Base-by-base conservation (phyloP, 2,113 vertebrate genomes). In the Herpailurus yagouaroundi region DNA sequence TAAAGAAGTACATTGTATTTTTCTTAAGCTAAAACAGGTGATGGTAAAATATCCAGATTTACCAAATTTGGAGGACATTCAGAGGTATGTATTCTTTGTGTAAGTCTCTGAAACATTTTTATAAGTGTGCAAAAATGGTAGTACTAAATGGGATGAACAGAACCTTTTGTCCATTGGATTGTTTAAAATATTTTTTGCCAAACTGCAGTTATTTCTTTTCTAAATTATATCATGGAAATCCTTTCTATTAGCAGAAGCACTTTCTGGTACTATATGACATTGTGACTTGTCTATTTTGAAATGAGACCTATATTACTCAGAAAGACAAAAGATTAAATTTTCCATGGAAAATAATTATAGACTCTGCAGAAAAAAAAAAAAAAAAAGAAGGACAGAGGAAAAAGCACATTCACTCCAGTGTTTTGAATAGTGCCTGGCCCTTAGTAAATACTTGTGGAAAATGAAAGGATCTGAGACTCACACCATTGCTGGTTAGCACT, bases 241-340 rank as follows among this genome's bases (percentile, higher is more conserved):
- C 77, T 45, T 82, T 66, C 15, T 36, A 74, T 48, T 36, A 60
- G 15, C 57, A 21, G 16, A 84, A 95, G 29, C 23, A 95, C 12
- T 57, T 82, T 74, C 63, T 94, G 66, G 33, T 89, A 64, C 31
- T 94, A 48, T 92, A 69, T 81, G 25, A 80, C 31, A 80, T 38
- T 83, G 12, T 80, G 25, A 31, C 25, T 80, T 79, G 68, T 25
- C n/a, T 82, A 60, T 55, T 94, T 91, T 94, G 41, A 85, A 92
- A 82, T 29, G 52, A 31, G 29, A 87, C 10, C 57, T 33, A 74
- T 93, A 74, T 93, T 57, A 91, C 5, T 18, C 25, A 45, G 74
- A 85, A 81, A 79, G 69, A 64, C 7, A 38, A 85, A 79, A 77
- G 18, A 57, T 97, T n/a, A 77, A 71, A 74, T 33, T 95, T 95